Evolutionary conservation across 2,888 invertebrate genomes (phyloP).

Genomic region (Hipparchia semele): DNA sequence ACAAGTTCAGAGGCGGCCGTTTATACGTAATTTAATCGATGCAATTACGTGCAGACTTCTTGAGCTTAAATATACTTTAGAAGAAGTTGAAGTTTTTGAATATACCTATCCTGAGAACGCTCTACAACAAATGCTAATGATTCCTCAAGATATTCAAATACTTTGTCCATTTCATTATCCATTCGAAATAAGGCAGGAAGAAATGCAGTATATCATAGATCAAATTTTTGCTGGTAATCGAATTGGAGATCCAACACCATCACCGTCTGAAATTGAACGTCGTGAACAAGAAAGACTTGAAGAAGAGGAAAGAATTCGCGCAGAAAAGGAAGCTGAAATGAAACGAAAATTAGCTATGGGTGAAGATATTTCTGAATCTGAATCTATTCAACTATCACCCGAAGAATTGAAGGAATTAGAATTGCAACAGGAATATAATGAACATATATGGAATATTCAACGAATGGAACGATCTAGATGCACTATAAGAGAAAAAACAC

Average conservation of each 20-base stretch:
- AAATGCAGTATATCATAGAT: constrained; percentile 75
- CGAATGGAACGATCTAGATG: constrained; percentile 69
- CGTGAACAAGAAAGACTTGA: constrained; percentile 58
- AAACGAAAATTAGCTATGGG: constrained; percentile 59
- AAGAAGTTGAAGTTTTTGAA: constrained; percentile 82
- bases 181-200: constrained; percentile 76
- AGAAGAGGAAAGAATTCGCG: constrained; percentile 54
- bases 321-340: constrained; percentile 60
- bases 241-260: constrained; percentile 65
- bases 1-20: constrained; percentile 83
- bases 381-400: constrained; percentile 54
- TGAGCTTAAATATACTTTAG: constrained; percentile 82
- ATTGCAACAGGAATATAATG: constrained; percentile 57
- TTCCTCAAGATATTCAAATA: constrained; percentile 86
- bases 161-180: constrained; percentile 85
- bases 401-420: constrained; percentile 56
- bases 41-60: constrained; percentile 82
- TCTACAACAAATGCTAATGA: constrained; percentile 86
- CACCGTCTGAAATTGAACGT: constrained; percentile 62
- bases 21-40: constrained; percentile 83
- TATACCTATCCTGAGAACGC: constrained; percentile 89
- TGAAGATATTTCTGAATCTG: constrained; percentile 53
- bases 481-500: constrained; percentile 48
- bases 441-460: constrained; percentile 62
- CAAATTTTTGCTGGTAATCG: constrained; percentile 71